These are phyloP conservation scores for Eupeodes corollae DNA, from an alignment of 1,140 invertebrate species.

Conservation along the genomic window DNA sequence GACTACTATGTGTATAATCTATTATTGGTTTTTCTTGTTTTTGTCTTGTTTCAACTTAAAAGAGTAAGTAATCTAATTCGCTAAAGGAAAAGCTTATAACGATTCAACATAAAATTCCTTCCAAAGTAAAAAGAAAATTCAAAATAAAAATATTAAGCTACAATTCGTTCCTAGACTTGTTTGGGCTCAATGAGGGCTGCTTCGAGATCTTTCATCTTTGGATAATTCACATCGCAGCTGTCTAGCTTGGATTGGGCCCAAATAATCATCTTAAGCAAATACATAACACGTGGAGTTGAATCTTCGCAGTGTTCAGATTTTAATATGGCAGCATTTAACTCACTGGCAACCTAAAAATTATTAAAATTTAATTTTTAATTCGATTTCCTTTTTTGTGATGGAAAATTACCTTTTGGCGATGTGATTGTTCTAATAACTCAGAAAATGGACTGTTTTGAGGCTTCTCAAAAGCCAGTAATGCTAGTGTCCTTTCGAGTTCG, in stretches of 20 bases:
- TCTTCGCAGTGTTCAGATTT: slow-evolving; percentile 82
- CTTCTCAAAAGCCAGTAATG: slow-evolving; percentile 92
- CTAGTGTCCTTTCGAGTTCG: slow-evolving; percentile 77
- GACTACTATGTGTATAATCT: too few species aligned
- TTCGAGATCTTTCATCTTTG: slow-evolving; percentile 82
- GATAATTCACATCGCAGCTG: slow-evolving; percentile 86
- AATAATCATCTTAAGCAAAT: slow-evolving; percentile 80
- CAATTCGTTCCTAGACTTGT: slow-evolving; percentile 4
- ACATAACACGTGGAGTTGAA: slow-evolving; percentile 81
- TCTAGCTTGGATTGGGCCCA: slow-evolving; percentile 94
- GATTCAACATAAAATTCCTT: not conserved
- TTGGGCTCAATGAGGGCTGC: slow-evolving; percentile 62
- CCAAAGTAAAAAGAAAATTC: not conserved
- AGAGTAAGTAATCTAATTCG: not conserved
- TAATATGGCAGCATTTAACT: slow-evolving; percentile 91
- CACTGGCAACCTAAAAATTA: slow-evolving; percentile 76
- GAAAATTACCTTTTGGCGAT: slow-evolving; percentile 75
- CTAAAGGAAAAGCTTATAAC: not conserved
- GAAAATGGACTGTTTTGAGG: slow-evolving; percentile 90
- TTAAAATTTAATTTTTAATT: not conserved
- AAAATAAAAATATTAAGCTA: not conserved
- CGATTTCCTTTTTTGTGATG: not conserved
- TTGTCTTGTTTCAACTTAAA: not conserved
- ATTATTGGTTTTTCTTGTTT: not conserved
- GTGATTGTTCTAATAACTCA: slow-evolving; percentile 82